Conservation (phyloP, 2,797 vertebrate species). For the Pitangus sulphuratus region DNA sequence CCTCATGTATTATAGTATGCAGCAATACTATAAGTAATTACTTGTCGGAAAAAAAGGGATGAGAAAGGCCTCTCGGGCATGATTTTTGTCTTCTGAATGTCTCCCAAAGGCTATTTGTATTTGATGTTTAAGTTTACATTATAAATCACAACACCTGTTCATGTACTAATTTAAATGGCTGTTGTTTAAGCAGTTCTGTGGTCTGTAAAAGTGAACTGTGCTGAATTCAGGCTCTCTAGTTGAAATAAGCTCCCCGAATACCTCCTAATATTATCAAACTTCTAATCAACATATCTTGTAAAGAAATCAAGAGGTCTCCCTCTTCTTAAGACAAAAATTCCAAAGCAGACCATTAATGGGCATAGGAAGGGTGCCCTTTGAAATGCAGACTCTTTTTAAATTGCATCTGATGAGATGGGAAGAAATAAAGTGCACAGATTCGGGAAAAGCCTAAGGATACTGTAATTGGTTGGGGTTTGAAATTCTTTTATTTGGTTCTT, state of each 20-base stretch:
- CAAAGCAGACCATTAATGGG: conserved; percentile 43
- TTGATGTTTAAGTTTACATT: conserved; percentile 64
- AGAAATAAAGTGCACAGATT: conserved; percentile 58
- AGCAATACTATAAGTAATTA: background rate
- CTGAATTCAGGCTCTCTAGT: background rate
- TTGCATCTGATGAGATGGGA: conserved; percentile 58
- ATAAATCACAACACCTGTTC: conserved; percentile 55
- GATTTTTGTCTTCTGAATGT: conserved; percentile 44
- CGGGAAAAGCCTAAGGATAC: conserved; percentile 62
- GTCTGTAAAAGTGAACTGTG: conserved; percentile 11
- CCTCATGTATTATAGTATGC: background rate
- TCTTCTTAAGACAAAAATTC: conserved; percentile 43
- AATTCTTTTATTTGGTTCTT: conserved; percentile 67
- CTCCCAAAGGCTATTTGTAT: background rate
- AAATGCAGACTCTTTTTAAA: conserved; percentile 62
- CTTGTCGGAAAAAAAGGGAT: background rate
- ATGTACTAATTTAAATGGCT: conserved; percentile 28
- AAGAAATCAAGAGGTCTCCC: conserved; percentile 21
- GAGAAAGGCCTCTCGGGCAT: background rate
- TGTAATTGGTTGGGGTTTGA: conserved; percentile 70
- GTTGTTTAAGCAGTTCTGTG: conserved; percentile 6
- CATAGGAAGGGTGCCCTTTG: conserved; percentile 37
- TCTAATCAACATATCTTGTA: conserved; percentile 32
- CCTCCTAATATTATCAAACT: conserved; percentile 38
- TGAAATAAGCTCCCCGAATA: conserved; percentile 22